Conservation (phyloP, 2,888 invertebrate genomes). For the Mythimna lalbum region DNA sequence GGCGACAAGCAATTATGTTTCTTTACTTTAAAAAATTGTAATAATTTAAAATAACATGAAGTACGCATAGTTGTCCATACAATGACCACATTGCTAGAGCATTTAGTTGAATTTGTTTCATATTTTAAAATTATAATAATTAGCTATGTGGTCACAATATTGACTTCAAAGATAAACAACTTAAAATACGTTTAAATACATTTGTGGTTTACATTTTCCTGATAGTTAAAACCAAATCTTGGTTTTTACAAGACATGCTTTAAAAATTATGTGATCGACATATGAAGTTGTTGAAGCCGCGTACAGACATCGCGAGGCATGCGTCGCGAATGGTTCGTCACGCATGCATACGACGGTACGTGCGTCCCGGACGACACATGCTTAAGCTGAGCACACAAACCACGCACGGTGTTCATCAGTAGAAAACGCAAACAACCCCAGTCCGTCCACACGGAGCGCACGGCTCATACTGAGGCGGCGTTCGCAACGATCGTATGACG, state of each 20-base stretch:
- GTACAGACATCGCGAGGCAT: too few relatives aligned
- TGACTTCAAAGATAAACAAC: background rate
- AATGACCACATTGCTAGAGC: background rate
- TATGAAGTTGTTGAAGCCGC: too few relatives aligned
- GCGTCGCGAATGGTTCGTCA: too few relatives aligned
- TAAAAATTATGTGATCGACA: too few relatives aligned
- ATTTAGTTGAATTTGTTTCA: background rate
- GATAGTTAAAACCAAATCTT: background rate
- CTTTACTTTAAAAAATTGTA: conserved; percentile 25
- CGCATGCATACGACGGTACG: too few relatives aligned
- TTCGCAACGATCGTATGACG: too few relatives aligned
- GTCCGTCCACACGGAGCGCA: too few relatives aligned
- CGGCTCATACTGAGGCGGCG: too few relatives aligned
- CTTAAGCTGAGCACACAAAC: too few relatives aligned
- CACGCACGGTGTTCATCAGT: too few relatives aligned
- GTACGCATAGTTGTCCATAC: background rate
- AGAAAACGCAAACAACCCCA: too few relatives aligned
- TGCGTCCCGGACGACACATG: too few relatives aligned
- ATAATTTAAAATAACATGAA: conserved; percentile 24
- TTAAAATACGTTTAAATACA: conserved; percentile 16
- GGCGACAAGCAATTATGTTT: conserved; percentile 32
- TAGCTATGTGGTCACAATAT: background rate
- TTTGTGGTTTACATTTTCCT: background rate
- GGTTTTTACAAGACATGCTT: background rate
- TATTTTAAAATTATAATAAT: background rate